Evolutionary conservation across 53 echinoderm and acorn worm genomes (phyloP).

Genomic region (Crossaster papposus): DNA sequence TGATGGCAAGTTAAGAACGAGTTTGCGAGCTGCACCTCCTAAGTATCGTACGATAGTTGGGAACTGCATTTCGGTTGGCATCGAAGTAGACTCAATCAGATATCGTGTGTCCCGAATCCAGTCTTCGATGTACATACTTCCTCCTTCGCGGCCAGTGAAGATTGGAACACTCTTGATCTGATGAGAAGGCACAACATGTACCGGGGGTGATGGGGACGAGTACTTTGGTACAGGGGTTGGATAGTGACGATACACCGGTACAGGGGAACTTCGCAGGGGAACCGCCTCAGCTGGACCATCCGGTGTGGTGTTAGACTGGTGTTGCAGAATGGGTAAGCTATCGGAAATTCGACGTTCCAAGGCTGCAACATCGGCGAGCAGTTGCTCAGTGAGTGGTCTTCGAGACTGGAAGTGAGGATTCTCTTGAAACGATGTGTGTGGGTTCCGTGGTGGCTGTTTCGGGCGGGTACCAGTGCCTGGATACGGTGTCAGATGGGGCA

Average conservation of each 20-base stretch:
- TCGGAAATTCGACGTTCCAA: slow-evolving; percentile 9
- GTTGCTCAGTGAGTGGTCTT: background rate
- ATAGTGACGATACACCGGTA: background rate
- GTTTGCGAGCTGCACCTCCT: slow-evolving; percentile 19
- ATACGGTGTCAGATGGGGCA: too few species aligned
- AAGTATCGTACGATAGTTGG: background rate
- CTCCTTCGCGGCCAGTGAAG: slow-evolving; percentile 3
- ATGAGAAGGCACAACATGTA: background rate
- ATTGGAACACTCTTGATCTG: slow-evolving; percentile 50
- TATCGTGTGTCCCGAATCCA: slow-evolving; percentile 41
- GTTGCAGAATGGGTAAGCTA: background rate
- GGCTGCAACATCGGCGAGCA: slow-evolving; percentile 6
- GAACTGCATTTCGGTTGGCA: slow-evolving; percentile 5
- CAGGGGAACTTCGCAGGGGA: background rate
- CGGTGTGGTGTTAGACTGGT: background rate
- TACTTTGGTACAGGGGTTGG: background rate
- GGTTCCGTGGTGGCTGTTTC: too few species aligned
- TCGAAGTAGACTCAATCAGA: background rate
- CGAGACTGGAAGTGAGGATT: background rate
- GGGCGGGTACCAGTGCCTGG: too few species aligned
- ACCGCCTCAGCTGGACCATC: background rate
- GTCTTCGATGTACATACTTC: background rate
- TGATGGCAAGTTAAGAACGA: slow-evolving; percentile 27
- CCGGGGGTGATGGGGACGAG: background rate
- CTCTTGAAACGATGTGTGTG: too few species aligned